Conservation (phyloP, 2,888 invertebrate genomes). For the Morpho achilles region DNA sequence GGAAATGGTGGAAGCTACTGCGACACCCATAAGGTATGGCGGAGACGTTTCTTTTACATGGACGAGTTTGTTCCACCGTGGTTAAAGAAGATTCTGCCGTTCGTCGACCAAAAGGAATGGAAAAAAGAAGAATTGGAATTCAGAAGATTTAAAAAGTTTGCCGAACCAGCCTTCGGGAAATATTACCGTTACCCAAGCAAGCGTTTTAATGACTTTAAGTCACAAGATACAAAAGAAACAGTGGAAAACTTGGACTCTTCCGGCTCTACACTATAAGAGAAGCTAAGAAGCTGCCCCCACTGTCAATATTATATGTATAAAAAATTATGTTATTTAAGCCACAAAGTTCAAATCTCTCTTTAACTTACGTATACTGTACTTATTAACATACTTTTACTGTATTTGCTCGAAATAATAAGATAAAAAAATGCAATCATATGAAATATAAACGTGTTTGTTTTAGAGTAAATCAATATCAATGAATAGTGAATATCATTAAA, state of each 20-base stretch:
- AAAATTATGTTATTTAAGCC: no score
- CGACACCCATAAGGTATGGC: constrained; percentile 52
- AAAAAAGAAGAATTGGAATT: constrained; percentile 43
- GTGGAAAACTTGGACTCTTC: constrained; percentile 33
- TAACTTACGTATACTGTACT: no score
- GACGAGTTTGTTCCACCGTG: constrained; percentile 53
- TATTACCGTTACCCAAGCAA: constrained; percentile 45
- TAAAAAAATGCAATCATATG: no score
- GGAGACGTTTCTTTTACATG: constrained; percentile 51
- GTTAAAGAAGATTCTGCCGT: constrained; percentile 42
- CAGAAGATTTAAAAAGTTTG: constrained; percentile 43
- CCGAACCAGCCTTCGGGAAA: constrained; percentile 52
- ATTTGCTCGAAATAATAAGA: no score
- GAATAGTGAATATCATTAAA: no score
- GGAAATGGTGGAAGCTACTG: constrained; percentile 44
- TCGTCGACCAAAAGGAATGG: constrained; percentile 48
- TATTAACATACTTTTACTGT: no score
- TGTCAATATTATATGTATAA: no score
- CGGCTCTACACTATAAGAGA: constrained; percentile 1
- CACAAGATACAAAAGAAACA: constrained; percentile 39
- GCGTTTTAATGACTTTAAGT: constrained; percentile 37
- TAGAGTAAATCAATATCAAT: no score
- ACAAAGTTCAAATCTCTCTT: no score
- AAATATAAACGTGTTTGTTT: no score
- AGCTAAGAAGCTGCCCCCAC: not conserved